Base-by-base conservation (phyloP, 2,797 vertebrate species). In the Danionella dracula region DNA sequence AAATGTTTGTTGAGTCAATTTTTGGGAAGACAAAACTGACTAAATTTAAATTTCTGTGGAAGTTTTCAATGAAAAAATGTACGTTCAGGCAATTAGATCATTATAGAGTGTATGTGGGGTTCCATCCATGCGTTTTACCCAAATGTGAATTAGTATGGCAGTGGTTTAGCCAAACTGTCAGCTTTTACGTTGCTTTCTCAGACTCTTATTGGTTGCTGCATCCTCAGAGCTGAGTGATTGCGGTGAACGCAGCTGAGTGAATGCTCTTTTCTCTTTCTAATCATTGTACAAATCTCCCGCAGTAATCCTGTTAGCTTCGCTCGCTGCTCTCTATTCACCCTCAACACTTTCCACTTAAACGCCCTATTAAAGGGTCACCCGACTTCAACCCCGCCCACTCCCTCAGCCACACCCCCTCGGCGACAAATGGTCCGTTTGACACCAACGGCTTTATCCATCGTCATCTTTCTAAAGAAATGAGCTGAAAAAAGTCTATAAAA, bases 401-500 rank as follows among this genome's bases (percentile, higher is more conserved):
- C 23, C 6, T 27, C 23, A 27, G 23, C 3, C 23, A n/a, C 68
- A 27, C 45, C 31, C 63, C 32, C 62, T 61, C 23, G 44, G 86
- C 82, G 73, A 87, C 83, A 87, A 86, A 80, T 76, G 81, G 68
- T 59, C 66, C 8, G 44, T 71, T 83, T 80, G 56, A 53, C 82
- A 80, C 83, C 83, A 81, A 82, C 81, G 71, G 70, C 81, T 78
- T 82, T 84, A 80, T 80, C 82, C 83, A 73, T 79, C 82, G 84
- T 85, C 84, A 85, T 84, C 84, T 84, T 87, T 87, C 81, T 78
- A 29, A 62, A 82, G 80, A 89, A 85, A 88, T 88, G 86, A 88
- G 93, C 92, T 95, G 58, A 85, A 86, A 94, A 89, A 92, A 96
- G 94, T 97, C 94, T 94, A 96, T 97, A 96, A 97, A 97, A 96